Percentiles rank a stretch among this genome's conserved stretches.
These are phyloP conservation scores for Cryptops parisi DNA, from an alignment of 2,888 invertebrate genomes.

Conservation along the genomic window DNA sequence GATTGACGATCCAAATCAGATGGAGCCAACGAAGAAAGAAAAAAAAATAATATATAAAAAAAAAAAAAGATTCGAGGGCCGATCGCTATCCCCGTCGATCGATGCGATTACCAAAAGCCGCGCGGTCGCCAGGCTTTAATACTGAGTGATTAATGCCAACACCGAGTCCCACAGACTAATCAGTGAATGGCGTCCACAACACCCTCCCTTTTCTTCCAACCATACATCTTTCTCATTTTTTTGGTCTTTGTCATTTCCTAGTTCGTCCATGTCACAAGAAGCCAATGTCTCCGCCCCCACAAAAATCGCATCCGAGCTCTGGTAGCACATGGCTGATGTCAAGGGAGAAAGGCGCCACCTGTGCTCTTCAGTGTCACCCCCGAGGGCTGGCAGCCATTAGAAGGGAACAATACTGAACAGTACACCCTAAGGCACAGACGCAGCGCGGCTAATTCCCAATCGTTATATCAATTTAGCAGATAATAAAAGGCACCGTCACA, in stretches of 20 bases:
- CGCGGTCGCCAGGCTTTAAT: slow-evolving; percentile 1
- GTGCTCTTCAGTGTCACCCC: not conserved
- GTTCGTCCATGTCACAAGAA: too few relatives aligned
- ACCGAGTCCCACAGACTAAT: not conserved
- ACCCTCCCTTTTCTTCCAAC: not conserved
- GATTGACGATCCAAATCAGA: slow-evolving; percentile 1
- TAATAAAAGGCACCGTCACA: too few relatives aligned
- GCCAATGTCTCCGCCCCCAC: not conserved
- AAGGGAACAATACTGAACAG: not conserved
- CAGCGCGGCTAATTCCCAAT: not conserved
- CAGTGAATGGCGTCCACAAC: not conserved
- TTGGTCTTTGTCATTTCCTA: too few relatives aligned
- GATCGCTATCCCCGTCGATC: not conserved
- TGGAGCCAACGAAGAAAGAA: not conserved
- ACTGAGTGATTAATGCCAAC: slow-evolving; percentile 4
- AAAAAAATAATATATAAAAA: not conserved
- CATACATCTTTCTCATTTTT: not conserved
- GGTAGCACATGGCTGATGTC: not conserved
- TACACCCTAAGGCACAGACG: not conserved
- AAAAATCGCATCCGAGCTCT: not conserved
- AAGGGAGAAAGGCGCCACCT: not conserved
- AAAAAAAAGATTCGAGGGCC: not conserved
- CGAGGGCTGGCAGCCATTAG: not conserved
- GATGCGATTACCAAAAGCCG: not conserved
- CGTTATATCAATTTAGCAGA: not conserved